These are phyloP conservation scores for Siniperca scherzeri DNA, from an alignment of 2,797 vertebrate genomes.

Conservation along the genomic window DNA sequence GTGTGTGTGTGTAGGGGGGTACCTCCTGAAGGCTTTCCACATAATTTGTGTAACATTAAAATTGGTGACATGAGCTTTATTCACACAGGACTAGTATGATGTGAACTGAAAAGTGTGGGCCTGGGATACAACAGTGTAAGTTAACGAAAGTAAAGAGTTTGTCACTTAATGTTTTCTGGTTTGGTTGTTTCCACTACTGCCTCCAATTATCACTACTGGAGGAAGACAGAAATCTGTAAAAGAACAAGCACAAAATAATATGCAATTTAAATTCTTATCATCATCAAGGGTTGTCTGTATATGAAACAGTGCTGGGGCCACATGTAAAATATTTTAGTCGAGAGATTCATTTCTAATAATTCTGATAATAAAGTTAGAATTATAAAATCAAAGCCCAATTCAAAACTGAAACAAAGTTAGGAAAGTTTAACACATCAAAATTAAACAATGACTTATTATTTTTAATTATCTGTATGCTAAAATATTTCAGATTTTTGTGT, in stretches of 20 bases:
- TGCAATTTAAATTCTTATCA: not conserved
- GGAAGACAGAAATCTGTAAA: not conserved
- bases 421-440: not conserved
- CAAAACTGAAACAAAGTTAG: not conserved
- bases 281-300: not conserved
- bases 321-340: not conserved
- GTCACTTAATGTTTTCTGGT: not conserved
- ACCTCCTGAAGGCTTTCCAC: slow-evolving; percentile 60
- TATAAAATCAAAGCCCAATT: not conserved
- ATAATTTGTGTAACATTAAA: slow-evolving; percentile 49
- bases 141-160: not conserved
- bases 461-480: too few relatives aligned
- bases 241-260: not conserved
- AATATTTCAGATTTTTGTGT: not conserved
- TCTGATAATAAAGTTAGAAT: not conserved
- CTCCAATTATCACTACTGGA: not conserved
- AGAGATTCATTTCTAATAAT: too few relatives aligned
- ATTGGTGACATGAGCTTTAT: slow-evolving; percentile 20
- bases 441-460: not conserved
- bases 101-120: not conserved
- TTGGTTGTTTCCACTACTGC: not conserved
- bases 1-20: not conserved
- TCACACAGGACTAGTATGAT: not conserved
- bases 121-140: not conserved
- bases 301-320: not conserved